A percentile compares a stretch with the other conserved stretches of the same genome.
Conservation (phyloP, 2,113 vertebrate genomes). For the Alethe castanea region DNA sequence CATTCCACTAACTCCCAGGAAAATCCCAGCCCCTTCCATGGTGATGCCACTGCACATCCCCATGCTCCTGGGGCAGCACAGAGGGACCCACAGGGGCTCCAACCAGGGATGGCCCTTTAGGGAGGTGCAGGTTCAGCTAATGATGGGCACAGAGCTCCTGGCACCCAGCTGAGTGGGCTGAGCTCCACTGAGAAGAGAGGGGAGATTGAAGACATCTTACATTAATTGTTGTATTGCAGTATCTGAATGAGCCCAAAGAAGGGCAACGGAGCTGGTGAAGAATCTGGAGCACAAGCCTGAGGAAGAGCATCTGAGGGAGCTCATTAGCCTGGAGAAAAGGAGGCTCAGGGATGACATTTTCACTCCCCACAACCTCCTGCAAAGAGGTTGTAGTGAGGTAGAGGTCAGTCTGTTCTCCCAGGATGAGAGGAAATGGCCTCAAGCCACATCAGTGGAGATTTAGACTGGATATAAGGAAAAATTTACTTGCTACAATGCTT, state of each 20-base stretch:
- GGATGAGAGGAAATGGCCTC: neutral
- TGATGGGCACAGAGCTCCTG: neutral
- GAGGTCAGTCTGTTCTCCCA: neutral
- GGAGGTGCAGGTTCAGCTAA: neutral
- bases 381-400: neutral
- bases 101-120: rapidly evolving
- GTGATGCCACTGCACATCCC: neutral
- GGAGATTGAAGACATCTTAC: neutral
- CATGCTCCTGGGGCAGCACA: rapidly evolving
- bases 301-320: neutral
- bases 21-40: neutral
- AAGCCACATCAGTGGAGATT: neutral
- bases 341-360: neutral
- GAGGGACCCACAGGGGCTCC: neutral
- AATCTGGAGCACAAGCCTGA: neutral
- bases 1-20: neutral
- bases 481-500: rapidly evolving
- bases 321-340: neutral
- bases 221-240: neutral
- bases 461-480: neutral
- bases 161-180: neutral
- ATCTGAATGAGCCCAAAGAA: neutral
- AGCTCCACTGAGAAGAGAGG: neutral
- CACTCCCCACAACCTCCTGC: neutral
- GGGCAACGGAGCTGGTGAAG: rapidly evolving